Conservation (phyloP, 1,140 invertebrate genomes). For the Phymastichus coffea region DNA sequence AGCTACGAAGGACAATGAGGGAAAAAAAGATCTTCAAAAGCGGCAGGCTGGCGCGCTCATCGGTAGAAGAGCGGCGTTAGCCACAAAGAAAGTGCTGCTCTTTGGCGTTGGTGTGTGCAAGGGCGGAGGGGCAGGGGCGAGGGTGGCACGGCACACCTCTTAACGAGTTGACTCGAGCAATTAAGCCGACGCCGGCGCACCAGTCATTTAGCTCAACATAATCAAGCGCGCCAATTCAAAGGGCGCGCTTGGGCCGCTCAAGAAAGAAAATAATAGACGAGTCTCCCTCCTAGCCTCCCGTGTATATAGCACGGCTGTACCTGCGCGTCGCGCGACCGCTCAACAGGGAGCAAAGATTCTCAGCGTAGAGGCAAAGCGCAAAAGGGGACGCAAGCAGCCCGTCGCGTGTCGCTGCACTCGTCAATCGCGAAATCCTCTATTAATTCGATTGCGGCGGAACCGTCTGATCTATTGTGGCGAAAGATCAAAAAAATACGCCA, state of each 20-base stretch:
- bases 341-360: not conserved
- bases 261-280: too few relatives aligned
- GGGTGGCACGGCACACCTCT: not conserved
- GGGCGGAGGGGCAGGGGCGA: too few relatives aligned
- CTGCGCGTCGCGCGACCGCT: not conserved
- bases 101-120: too few relatives aligned
- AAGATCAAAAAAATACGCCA: conserved; percentile 27
- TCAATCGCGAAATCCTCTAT: conserved; percentile 21
- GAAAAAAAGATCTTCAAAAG: not conserved
- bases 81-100: conserved; percentile 13
- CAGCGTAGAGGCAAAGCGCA: not conserved
- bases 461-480: conserved; percentile 25
- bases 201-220: conserved; percentile 14
- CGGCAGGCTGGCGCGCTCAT: too few relatives aligned
- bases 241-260: not conserved
- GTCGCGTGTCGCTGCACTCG: conserved; percentile 21
- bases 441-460: conserved; percentile 15
- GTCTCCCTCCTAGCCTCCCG: too few relatives aligned
- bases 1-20: conserved; percentile 5
- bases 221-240: conserved; percentile 20
- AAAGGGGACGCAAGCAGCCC: too few relatives aligned
- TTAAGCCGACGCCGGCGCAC: conserved; percentile 20
- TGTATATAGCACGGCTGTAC: too few relatives aligned
- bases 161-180: conserved; percentile 22
- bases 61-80: not conserved